A percentile compares a stretch with the other conserved stretches of the same genome.
These are phyloP conservation scores for Podocnemis expansa DNA, from an alignment of 2,113 vertebrate species.

Conservation along the genomic window DNA sequence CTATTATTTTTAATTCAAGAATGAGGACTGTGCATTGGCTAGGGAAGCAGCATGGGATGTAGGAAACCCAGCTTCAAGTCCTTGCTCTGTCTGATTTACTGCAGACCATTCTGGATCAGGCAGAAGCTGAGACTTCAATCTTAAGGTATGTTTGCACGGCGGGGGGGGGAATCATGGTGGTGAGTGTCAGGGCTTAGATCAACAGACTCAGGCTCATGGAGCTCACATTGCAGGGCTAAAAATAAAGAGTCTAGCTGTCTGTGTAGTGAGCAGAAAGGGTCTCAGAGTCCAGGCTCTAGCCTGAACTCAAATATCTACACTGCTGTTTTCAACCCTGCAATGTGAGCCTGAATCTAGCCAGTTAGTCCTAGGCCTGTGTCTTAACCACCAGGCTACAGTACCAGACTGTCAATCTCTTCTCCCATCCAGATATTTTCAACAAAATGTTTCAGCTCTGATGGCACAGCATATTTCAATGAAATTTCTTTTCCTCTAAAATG, in stretches of 20 bases:
- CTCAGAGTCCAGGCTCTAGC: background rate
- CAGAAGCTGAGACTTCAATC: background rate
- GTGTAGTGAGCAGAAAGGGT: background rate
- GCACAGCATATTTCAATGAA: conserved; percentile 7
- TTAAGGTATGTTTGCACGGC: background rate
- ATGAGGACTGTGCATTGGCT: background rate
- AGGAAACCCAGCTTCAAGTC: background rate
- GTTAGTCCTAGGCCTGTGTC: background rate
- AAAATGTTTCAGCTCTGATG: background rate
- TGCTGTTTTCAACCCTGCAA: background rate
- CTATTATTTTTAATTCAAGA: background rate
- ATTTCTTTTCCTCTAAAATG: background rate
- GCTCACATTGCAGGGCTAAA: background rate
- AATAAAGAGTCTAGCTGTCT: background rate
- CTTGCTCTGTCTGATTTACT: background rate
- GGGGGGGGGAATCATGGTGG: too few species aligned
- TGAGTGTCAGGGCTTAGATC: background rate
- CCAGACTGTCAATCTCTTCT: background rate
- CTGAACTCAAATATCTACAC: background rate
- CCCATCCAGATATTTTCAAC: background rate
- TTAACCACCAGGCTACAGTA: background rate
- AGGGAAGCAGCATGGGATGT: background rate
- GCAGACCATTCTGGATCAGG: background rate
- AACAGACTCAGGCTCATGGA: too few species aligned
- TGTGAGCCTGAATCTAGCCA: background rate